A percentile compares a stretch with the other conserved stretches of the same genome.
These are phyloP conservation scores for Geotrypetes seraphini DNA, from an alignment of 2,797 vertebrate genomes.

Conservation along the genomic window DNA sequence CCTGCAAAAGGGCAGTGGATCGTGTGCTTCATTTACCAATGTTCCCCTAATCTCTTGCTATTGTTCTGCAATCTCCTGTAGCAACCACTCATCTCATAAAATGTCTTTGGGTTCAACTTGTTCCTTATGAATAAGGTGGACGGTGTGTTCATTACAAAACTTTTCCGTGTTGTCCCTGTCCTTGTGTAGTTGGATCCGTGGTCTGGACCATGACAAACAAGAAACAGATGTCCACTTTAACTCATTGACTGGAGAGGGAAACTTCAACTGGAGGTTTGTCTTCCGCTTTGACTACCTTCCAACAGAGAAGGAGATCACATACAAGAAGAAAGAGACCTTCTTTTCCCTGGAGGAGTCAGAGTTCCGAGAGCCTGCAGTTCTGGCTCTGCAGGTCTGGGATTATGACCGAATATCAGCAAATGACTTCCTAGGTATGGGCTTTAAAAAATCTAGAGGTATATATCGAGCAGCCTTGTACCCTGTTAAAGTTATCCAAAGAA, in stretches of 20 bases:
- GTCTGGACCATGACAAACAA: conserved; percentile 83
- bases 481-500: too few relatives aligned
- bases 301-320: conserved; percentile 80
- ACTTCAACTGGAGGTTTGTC: conserved; percentile 92
- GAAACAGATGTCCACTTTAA: conserved; percentile 94
- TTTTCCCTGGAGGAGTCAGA: conserved; percentile 82
- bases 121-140: background rate
- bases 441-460: too few relatives aligned
- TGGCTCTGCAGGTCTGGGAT: conserved; percentile 88
- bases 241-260: conserved; percentile 88
- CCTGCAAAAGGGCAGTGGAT: too few relatives aligned
- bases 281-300: conserved; percentile 85
- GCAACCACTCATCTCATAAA: too few relatives aligned
- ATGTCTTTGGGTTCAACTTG: too few relatives aligned
- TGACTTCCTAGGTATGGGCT: conserved; percentile 84
- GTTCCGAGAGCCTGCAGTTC: conserved; percentile 73
- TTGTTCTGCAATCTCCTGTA: too few relatives aligned
- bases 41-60: too few relatives aligned
- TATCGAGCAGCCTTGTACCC: too few relatives aligned
- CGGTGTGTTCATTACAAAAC: too few relatives aligned
- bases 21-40: too few relatives aligned
- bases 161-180: too few relatives aligned
- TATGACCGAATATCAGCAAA: conserved; percentile 82
- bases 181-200: conserved; percentile 80
- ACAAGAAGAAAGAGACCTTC: conserved; percentile 74